A percentile compares a stretch with the other conserved stretches of the same genome.
phyloP scores from a whole-genome alignment of 2,888 invertebrate genomes.

The Nemoura dubitans region DNA sequence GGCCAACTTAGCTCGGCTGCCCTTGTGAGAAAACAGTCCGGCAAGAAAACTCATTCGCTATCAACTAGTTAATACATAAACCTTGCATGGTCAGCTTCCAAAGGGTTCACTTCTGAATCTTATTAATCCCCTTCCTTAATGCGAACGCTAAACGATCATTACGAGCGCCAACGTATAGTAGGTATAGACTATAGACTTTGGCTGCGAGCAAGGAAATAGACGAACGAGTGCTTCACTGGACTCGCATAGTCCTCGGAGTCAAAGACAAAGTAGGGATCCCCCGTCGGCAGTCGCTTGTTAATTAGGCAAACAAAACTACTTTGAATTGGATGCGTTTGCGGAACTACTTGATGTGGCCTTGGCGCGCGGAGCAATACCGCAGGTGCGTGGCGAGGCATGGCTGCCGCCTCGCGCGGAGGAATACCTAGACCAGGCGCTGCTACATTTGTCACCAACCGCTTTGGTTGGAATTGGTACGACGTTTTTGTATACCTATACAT shows the following conservation, averaged over 20 bases:
- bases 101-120: not conserved
- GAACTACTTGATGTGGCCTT: not conserved
- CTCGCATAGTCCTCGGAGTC: not conserved
- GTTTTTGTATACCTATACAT: no score
- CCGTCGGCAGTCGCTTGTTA: not conserved
- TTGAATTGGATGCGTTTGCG: not conserved
- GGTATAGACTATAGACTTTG: not conserved
- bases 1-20: constrained; percentile 22
- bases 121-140: not conserved
- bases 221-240: not conserved
- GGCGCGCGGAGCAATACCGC: not conserved
- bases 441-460: no score
- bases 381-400: not conserved
- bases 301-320: not conserved
- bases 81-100: constrained; percentile 12
- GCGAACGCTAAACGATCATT: not conserved
- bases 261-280: not conserved
- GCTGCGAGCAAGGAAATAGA: not conserved
- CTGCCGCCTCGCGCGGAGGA: not conserved
- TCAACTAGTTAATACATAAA: constrained; percentile 10
- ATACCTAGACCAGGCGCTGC: no score
- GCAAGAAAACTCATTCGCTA: constrained; percentile 29
- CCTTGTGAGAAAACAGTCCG: not conserved
- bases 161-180: not conserved
- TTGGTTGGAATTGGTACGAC: no score